Conservation (phyloP, 92 coral and sea anemone species). For the Heliopora coerulea region DNA sequence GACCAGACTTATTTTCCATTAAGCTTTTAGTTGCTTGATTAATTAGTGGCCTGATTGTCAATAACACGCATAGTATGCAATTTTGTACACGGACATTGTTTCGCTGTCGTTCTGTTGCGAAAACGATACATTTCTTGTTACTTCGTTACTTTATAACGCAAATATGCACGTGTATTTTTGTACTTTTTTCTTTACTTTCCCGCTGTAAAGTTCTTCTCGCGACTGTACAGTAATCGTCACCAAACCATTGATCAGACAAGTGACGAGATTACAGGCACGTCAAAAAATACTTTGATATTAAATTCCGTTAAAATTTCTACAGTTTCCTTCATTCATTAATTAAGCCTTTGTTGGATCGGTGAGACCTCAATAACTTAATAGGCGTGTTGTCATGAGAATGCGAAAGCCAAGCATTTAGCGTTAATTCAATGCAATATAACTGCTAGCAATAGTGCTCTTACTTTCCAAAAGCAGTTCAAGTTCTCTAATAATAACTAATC, state of each 20-base stretch:
- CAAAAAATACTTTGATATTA: neutral
- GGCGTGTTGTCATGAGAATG: too few relatives aligned
- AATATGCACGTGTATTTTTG: neutral
- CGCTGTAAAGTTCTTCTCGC: too few relatives aligned
- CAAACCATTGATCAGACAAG: too few relatives aligned
- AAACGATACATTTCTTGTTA: constrained; percentile 4
- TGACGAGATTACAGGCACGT: too few relatives aligned
- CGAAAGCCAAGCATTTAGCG: too few relatives aligned
- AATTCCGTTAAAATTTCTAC: neutral
- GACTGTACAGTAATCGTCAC: too few relatives aligned
- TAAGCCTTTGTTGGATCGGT: neutral
- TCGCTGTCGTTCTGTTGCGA: neutral
- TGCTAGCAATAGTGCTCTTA: too few relatives aligned
- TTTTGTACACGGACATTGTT: neutral
- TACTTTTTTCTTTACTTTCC: too few relatives aligned
- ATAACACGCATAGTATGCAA: constrained; percentile 5
- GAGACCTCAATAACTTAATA: too few relatives aligned
- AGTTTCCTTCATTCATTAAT: neutral
- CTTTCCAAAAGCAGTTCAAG: too few relatives aligned
- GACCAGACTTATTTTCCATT: constrained; percentile 18
- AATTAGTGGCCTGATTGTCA: neutral
- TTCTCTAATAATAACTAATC: too few relatives aligned
- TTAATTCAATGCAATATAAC: too few relatives aligned
- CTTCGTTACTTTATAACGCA: neutral
- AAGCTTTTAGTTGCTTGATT: constrained; percentile 3